phyloP scores from a whole-genome alignment of 2,113 vertebrate genomes.

The Colaptes auratus region DNA sequence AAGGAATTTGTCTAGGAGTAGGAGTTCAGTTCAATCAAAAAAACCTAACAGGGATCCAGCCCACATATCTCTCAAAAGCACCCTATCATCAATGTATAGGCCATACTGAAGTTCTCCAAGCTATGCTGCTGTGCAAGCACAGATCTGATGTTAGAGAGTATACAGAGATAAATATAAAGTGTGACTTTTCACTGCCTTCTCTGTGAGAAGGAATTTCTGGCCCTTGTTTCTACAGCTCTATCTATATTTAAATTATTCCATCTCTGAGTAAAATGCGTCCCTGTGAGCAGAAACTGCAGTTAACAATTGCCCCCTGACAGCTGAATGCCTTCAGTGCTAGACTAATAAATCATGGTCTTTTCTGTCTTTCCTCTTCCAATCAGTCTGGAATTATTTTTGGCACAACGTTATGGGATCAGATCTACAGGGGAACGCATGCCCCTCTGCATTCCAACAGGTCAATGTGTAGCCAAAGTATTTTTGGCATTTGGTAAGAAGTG shows the following conservation, averaged over 20 bases:
- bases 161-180: neutral
- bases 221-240: neutral
- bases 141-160: neutral
- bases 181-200: neutral
- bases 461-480: neutral
- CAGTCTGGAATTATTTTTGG: neutral
- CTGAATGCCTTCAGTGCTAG: neutral
- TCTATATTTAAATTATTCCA: neutral
- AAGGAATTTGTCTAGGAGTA: constrained; percentile 1
- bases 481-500: neutral
- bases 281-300: neutral
- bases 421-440: neutral
- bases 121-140: neutral
- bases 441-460: neutral
- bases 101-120: neutral
- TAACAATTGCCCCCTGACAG: neutral
- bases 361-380: neutral
- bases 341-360: neutral
- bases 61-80: neutral
- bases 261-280: neutral
- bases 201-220: neutral
- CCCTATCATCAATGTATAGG: neutral
- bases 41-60: neutral
- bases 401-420: neutral
- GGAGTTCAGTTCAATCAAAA: neutral